Percentiles rank a stretch among this genome's conserved stretches.
phyloP scores from a whole-genome alignment of 2,888 invertebrate genomes.

The Leptinotarsa rubiginosa region DNA sequence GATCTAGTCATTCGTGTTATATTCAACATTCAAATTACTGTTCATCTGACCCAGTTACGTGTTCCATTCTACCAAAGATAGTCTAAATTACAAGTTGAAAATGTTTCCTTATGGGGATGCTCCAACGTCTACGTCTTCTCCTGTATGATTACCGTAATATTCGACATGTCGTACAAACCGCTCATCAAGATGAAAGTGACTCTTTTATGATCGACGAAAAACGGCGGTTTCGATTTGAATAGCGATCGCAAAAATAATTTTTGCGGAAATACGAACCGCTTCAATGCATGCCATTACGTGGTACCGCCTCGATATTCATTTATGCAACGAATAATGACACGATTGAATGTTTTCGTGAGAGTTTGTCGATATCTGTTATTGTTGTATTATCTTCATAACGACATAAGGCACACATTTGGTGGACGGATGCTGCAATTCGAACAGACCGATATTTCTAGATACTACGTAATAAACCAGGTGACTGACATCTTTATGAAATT shows the following conservation, averaged over 20 bases:
- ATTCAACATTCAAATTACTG: slow-evolving; percentile 26
- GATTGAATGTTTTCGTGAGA: slow-evolving; percentile 21
- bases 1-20: slow-evolving; percentile 26
- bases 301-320: slow-evolving; percentile 24
- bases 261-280: slow-evolving; percentile 22
- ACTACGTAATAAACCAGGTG: not conserved
- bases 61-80: slow-evolving; percentile 3
- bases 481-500: not conserved
- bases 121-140: slow-evolving; percentile 14
- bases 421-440: not conserved
- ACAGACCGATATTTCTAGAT: not conserved
- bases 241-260: slow-evolving; percentile 20
- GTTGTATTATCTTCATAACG: slow-evolving; percentile 11
- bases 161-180: slow-evolving; percentile 12
- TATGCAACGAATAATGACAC: slow-evolving; percentile 32
- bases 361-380: slow-evolving; percentile 19
- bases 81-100: slow-evolving; percentile 25
- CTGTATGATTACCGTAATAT: slow-evolving; percentile 26
- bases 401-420: slow-evolving; percentile 18
- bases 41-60: slow-evolving; percentile 26
- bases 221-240: slow-evolving; percentile 2
- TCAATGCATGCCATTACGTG: slow-evolving; percentile 26
- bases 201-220: slow-evolving; percentile 8
- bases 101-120: slow-evolving; percentile 27
- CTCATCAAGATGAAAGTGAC: slow-evolving; percentile 28